phyloP scores from a whole-genome alignment of 2,888 invertebrate species.

The Meghimatium bilineatum region DNA sequence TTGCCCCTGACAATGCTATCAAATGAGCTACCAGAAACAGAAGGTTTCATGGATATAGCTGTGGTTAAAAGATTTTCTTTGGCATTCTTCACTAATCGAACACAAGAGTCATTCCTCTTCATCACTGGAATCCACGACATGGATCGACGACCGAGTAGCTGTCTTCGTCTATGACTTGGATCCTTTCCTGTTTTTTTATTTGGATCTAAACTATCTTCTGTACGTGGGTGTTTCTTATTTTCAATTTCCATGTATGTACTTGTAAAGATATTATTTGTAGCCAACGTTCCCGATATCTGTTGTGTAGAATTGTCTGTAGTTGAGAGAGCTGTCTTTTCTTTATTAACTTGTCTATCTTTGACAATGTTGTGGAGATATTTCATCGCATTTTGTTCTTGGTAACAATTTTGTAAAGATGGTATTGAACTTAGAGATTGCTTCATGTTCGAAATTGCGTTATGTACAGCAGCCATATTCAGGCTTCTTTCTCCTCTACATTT shows the following conservation, averaged over 20 bases:
- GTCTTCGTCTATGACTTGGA: not conserved
- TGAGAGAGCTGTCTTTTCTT: not conserved
- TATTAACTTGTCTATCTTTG: not conserved
- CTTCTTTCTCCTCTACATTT: not conserved
- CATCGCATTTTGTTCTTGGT: not conserved
- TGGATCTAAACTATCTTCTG: not conserved
- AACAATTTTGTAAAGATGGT: not conserved
- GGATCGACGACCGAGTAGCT: not conserved
- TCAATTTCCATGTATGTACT: not conserved
- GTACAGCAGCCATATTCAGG: not conserved
- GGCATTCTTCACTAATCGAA: not conserved
- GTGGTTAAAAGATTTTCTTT: not conserved
- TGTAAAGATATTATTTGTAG: not conserved
- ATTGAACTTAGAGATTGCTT: not conserved
- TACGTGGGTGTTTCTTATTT: not conserved
- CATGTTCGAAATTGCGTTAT: not conserved
- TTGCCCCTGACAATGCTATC: not conserved
- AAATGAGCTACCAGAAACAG: not conserved
- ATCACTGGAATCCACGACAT: constrained; percentile 1
- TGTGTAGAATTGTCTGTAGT: not conserved
- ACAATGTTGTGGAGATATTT: not conserved
- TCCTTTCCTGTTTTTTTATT: not conserved
- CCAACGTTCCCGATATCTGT: not conserved
- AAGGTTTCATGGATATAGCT: not conserved
- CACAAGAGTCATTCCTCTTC: not conserved